Conservation (phyloP, 1,140 invertebrate genomes). For the Scaptomyza pallida region DNA sequence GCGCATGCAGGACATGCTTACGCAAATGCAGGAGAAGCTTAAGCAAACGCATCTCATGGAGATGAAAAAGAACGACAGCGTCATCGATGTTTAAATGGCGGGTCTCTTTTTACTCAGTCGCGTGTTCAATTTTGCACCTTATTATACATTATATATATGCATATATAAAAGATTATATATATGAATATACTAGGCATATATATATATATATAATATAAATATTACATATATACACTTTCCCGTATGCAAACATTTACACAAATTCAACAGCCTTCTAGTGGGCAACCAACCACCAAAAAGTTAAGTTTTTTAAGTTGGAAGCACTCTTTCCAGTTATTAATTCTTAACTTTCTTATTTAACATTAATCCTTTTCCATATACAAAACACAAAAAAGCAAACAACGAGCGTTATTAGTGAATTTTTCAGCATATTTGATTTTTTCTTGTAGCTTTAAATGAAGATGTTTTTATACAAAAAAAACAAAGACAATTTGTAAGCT, state of each 20-base stretch:
- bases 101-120: conserved; percentile 10
- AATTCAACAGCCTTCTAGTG: conserved; percentile 17
- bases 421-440: not conserved
- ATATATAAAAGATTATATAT: conserved; percentile 26
- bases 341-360: conserved; percentile 10
- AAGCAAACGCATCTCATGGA: conserved; percentile 89
- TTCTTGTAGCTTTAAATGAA: not conserved
- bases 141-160: conserved; percentile 31
- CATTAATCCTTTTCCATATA: conserved; percentile 20
- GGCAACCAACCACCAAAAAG: conserved; percentile 59
- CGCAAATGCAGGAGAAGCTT: conserved; percentile 98
- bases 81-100: conserved; percentile 89
- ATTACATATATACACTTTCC: conserved; percentile 38
- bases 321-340: conserved; percentile 31
- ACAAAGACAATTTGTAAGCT: conserved; percentile 10
- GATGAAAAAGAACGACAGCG: conserved; percentile 90
- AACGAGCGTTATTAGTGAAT: conserved; percentile 3
- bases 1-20: conserved; percentile 97
- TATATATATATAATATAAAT: conserved; percentile 32
- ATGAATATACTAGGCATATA: conserved; percentile 7
- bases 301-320: conserved; percentile 58
- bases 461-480: too few relatives aligned
- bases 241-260: conserved; percentile 19
- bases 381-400: conserved; percentile 1
- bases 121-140: conserved; percentile 70